A percentile compares a stretch with the other conserved stretches of the same genome.
Conservation (phyloP, 2,888 invertebrate genomes). For the Patella pellucida region DNA sequence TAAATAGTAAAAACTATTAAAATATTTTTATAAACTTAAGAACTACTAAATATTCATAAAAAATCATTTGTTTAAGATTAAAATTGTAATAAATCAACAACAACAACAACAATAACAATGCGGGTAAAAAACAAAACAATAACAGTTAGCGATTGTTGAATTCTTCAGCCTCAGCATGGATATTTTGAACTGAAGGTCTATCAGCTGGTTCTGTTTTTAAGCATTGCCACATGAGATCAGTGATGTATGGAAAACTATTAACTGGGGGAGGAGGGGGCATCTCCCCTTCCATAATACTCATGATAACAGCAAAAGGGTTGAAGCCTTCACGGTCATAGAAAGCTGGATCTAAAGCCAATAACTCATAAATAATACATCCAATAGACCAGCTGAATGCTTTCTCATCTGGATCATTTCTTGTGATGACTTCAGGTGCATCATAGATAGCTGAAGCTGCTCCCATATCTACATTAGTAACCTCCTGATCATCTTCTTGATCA, state of each 20-base stretch:
- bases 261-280: slow-evolving; percentile 33
- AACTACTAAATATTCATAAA: neutral
- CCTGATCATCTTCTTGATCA: neutral
- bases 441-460: slow-evolving; percentile 41
- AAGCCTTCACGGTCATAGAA: slow-evolving; percentile 42
- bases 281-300: slow-evolving; percentile 41
- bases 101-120: neutral
- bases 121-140: neutral
- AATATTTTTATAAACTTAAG: neutral
- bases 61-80: too few relatives aligned
- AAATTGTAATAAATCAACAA: neutral
- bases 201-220: slow-evolving; percentile 28
- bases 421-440: slow-evolving; percentile 50
- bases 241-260: slow-evolving; percentile 29
- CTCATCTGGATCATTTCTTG: slow-evolving; percentile 33
- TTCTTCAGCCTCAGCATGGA: slow-evolving; percentile 14
- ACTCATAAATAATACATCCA: slow-evolving; percentile 53
- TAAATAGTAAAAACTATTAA: neutral
- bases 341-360: slow-evolving; percentile 50
- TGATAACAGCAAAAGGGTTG: slow-evolving; percentile 45
- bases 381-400: slow-evolving; percentile 49
- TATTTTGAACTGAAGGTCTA: slow-evolving; percentile 36
- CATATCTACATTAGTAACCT: slow-evolving; percentile 19
- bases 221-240: slow-evolving; percentile 34
- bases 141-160: neutral